Evolutionary conservation across 2,797 vertebrate genomes (phyloP).

Genomic region (Pelochelys cantorii): DNA sequence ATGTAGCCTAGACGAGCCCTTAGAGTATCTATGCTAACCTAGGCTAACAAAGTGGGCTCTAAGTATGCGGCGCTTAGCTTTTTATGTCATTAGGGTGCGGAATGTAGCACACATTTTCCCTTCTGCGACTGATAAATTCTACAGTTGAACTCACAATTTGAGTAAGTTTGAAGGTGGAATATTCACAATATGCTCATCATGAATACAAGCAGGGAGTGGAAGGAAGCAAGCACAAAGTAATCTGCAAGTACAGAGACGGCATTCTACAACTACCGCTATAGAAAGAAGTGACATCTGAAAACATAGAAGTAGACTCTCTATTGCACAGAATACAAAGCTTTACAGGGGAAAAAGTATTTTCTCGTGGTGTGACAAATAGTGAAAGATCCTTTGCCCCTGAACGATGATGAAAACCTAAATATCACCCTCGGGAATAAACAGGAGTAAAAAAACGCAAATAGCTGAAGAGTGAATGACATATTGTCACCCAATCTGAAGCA

Average conservation of each 20-base stretch:
- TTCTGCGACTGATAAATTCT: too few species aligned
- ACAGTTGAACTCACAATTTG: neutral
- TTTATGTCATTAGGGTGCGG: too few species aligned
- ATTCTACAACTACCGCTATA: neutral
- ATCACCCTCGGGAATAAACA: neutral
- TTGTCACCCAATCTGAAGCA: neutral
- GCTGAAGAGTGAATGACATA: neutral
- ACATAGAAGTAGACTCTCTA: neutral
- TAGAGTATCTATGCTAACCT: too few species aligned
- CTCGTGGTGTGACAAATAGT: neutral
- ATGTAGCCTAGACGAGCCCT: too few species aligned
- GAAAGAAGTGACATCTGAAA: constrained; percentile 7
- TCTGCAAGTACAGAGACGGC: neutral
- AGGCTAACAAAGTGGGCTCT: too few species aligned
- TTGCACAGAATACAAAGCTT: neutral
- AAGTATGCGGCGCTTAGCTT: too few species aligned
- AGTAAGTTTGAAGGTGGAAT: neutral
- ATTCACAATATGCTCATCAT: neutral
- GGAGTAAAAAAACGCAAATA: neutral
- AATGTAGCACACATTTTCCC: too few species aligned
- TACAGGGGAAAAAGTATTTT: neutral
- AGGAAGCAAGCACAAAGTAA: neutral
- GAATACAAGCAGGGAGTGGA: neutral
- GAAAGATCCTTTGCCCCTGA: constrained; percentile 2
- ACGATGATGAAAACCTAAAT: neutral